Base-by-base conservation (phyloP, 2,888 invertebrate species). In the Flexamia atlantica region DNA sequence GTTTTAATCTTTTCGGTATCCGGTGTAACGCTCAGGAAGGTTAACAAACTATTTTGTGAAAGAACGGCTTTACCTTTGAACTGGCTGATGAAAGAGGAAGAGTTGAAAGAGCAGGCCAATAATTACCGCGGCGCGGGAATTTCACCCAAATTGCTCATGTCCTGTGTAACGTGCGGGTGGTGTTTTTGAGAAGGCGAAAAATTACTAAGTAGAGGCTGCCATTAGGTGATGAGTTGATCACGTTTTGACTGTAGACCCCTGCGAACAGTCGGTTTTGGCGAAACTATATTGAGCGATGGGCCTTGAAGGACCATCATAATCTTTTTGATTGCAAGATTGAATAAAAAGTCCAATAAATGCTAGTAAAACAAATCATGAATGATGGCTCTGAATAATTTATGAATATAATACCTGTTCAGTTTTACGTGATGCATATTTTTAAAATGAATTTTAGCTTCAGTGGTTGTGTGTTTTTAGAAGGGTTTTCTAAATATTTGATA, bases 151-250 rank as follows among this genome's bases (percentile, higher is more conserved):
- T 64, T 30, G 30, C 30, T 64, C 64, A 30, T 64, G 64, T 64
- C 64, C 64, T 64, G 57, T 28, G 12, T 12, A 64, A 40, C 70
- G 70, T 70, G 70, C 70, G 36, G 70, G 40, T 70, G 36, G 70
- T 70, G 40, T 40, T 40, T 68, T 40, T 23, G 36, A 20, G 5
- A 40, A 32, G 36, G 36, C 20, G 70, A 70, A 70, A 40, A 70
- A 40, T 70, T 32, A 36, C 70, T 12, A 70, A 70, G 70, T 20
- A 20, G 23, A 70, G 70, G 36, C 40, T 70, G 70, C 30, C 40
- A 70, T 70, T 40, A 40, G 17, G 40, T n/a, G 70, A 70, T 36
- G 70, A 70, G 70, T 10, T 5, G 40, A 40, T 70, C 70, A 70
- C 70, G 70, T 7, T 70, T 40, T 70, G 36, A 32, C 32, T 40